Evolutionary conservation across 2,113 vertebrate species (phyloP), one percentile per base, ranked within the genome.

Genomic region (Pholis gunnellus): DNA sequence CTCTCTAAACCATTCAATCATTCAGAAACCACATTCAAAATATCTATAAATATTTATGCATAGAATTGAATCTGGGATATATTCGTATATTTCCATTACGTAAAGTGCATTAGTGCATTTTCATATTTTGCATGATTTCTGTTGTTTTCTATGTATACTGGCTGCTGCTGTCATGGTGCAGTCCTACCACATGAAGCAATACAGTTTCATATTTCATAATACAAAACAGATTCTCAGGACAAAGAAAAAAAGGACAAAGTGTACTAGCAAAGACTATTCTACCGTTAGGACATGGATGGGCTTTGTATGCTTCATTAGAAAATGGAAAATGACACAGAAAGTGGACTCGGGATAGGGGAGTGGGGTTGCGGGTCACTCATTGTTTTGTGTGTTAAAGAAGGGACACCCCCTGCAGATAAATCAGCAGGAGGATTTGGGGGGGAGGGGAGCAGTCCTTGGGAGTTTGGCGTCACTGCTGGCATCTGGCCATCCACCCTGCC

Each of bases 381-480:
- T 90, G 83, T 85, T 79, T 56, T 61, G 22, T 20, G 46, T 25
- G 50, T 64, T 74, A 74, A 76, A 67, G 75, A 57, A 69, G 18
- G 79, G 75, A 60, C 60, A 60, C 65, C 78, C 68, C 87, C 14
- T 36, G 67, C 65, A 60, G 76, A 88, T 82, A 81, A 76, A 82
- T 75, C 71, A 67, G 72, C 57, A 48, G 20, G 85, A 79, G 59
- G 4, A 20, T 9, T 56, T 31, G 36, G 63, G 75, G 66, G 79
- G 85, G 57, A 72, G 61, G 71, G 73, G 68, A 38, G 56, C 18
- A 50, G 67, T 4, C 48, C 72, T 69, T 83, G 72, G 56, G 69
- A 76, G 68, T 80, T 72, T 50, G 25, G 46, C 65, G 38, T 17
- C 22, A 42, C 42, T 9, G 40, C 84, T 67, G 87, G 83, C 56